Evolutionary conservation across 1,140 invertebrate genomes (phyloP).

Genomic region (Ips nitidus): DNA sequence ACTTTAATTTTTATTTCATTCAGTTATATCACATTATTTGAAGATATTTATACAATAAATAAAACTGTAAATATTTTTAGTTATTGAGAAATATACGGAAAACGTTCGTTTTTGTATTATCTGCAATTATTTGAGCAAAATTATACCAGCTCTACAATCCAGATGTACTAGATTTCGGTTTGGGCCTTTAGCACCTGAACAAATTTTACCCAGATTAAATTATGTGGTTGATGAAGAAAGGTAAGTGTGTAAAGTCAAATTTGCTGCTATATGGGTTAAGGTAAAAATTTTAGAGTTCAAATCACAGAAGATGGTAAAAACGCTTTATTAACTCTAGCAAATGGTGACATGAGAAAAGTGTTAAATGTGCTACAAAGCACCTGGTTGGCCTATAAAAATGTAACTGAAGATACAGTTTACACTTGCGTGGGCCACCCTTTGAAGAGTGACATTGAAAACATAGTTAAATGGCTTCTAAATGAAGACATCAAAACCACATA

Average conservation of each 20-base stretch:
- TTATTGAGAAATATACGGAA: slow-evolving; percentile 98
- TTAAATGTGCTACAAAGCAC: slow-evolving; percentile 92
- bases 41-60: neutral
- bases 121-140: slow-evolving; percentile 98
- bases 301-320: slow-evolving; percentile 90
- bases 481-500: slow-evolving; percentile 79
- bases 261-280: neutral
- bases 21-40: neutral
- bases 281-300: slow-evolving; percentile 64
- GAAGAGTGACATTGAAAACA: slow-evolving; percentile 84
- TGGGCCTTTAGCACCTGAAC: slow-evolving; percentile 84
- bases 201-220: slow-evolving; percentile 88
- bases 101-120: slow-evolving; percentile 99
- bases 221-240: slow-evolving; percentile 84
- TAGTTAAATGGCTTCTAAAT: slow-evolving; percentile 87
- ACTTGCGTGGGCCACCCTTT: slow-evolving; percentile 95
- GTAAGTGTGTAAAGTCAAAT: slow-evolving; percentile 56
- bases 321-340: slow-evolving; percentile 85
- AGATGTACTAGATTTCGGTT: slow-evolving; percentile 97
- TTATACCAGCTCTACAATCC: slow-evolving; percentile 97
- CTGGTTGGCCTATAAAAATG: slow-evolving; percentile 77
- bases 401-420: slow-evolving; percentile 93
- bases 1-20: slow-evolving; percentile 1
- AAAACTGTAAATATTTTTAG: slow-evolving; percentile 38
- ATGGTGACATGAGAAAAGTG: slow-evolving; percentile 98